Conservation (phyloP, 92 coral and sea anemone species). For the Palythoa grandiflora region DNA sequence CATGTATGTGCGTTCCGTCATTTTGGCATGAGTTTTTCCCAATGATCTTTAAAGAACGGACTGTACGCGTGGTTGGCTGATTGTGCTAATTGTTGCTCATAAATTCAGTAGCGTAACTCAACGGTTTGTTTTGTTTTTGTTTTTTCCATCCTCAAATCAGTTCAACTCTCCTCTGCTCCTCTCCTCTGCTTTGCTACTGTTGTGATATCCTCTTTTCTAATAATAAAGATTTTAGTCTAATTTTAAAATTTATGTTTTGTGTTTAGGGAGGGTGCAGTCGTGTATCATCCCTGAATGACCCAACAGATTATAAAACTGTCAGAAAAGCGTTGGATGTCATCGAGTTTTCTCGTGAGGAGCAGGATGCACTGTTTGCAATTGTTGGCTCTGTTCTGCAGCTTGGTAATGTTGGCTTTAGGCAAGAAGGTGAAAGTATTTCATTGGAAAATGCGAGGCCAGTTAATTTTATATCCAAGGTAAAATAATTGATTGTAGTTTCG, state of each 20-base stretch:
- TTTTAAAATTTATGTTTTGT: neutral
- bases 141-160: neutral
- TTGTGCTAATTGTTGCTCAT: too few species aligned
- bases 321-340: constrained; percentile 86
- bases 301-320: constrained; percentile 79
- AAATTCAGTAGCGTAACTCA: too few species aligned
- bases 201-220: neutral
- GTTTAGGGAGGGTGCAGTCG: constrained; percentile 82
- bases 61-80: too few species aligned
- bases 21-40: too few species aligned
- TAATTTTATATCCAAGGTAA: constrained; percentile 90
- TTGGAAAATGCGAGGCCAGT: constrained; percentile 92
- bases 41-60: too few species aligned
- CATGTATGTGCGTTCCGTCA: too few species aligned
- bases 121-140: too few species aligned
- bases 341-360: constrained; percentile 86
- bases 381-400: constrained; percentile 91
- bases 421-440: constrained; percentile 74
- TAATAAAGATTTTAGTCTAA: neutral
- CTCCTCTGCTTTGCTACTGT: neutral
- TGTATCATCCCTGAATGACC: constrained; percentile 82
- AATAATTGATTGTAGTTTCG: neutral
- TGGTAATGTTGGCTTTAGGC: constrained; percentile 83
- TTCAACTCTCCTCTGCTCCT: neutral
- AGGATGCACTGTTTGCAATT: constrained; percentile 90